Base-by-base conservation (phyloP, 1,140 invertebrate species). In the Ostrea edulis region DNA sequence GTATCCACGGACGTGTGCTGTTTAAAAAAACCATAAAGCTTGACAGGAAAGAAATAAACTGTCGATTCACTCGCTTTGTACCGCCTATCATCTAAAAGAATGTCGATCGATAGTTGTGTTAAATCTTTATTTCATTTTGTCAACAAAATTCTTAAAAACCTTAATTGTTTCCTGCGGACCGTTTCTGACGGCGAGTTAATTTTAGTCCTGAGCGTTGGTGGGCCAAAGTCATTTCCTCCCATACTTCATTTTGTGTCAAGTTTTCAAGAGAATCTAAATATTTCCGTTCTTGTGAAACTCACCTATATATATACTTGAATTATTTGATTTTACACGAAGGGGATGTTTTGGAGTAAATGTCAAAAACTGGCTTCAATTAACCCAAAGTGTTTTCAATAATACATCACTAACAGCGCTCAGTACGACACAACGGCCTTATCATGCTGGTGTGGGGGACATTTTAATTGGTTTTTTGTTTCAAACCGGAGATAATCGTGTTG, bases 391-490 rank as follows among this genome's bases (percentile, higher is more conserved):
- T 77, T 77, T 77, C 68, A 77, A 35, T 71, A 71, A 71, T 44
- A 77, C 68, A 12, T 77, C 22, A 11, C 68, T 77, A 71, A 22
- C n/a, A 29, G 68, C 22, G 22, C 35, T 44, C 35, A 5, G 35
- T 12, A 29, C 68, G 9, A 29, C 68, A 77, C 12, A 29, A 25
- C 12, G 68, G 68, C 68, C 68, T 77, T 77, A 77, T 77, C 68
- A 77, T 29, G 25, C 25, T 35, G 68, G 68, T 77, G 7, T 22
- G 11, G 25, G 29, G 68, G 68, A 77, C 25, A 14, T 77, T 77
- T 77, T 77, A 77, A 77, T 77, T 77, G 68, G 68, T 77, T 29
- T 77, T 77, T 77, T 77, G 68, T 77, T 77, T 77, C 68, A 77
- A 35, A 35, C 68, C 68, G 55, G 55, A 77, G 68, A 77, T 77